These are phyloP conservation scores for Neomorphus geoffroyi DNA, from an alignment of 2,797 vertebrate species.

Conservation along the genomic window DNA sequence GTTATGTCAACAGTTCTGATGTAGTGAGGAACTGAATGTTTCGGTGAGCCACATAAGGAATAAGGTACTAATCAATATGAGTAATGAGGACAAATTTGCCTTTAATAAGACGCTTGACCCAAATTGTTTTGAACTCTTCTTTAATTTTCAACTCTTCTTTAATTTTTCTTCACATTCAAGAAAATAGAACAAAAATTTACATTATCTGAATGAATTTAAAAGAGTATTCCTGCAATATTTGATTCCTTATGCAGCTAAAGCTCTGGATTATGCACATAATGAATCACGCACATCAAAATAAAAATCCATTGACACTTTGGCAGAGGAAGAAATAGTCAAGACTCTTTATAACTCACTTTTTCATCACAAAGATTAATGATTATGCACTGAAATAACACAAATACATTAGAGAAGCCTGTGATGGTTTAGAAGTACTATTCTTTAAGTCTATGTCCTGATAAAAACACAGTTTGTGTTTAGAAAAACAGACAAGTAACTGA, in stretches of 20 bases:
- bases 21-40: conserved; percentile 23
- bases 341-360: conserved; percentile 52
- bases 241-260: background rate
- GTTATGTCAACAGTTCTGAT: conserved; percentile 27
- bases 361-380: conserved; percentile 54
- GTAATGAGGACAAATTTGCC: background rate
- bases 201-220: conserved; percentile 33
- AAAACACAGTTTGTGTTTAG: background rate
- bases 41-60: background rate
- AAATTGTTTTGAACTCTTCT: conserved; percentile 16
- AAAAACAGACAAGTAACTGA: background rate
- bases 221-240: background rate
- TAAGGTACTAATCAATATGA: conserved; percentile 14
- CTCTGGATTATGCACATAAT: conserved; percentile 49
- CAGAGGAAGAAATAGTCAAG: conserved; percentile 51
- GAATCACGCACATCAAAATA: conserved; percentile 53
- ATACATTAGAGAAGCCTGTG: conserved; percentile 27
- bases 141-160: conserved; percentile 34
- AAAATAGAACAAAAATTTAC: conserved; percentile 2
- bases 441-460: conserved; percentile 7
- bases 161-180: conserved; percentile 9
- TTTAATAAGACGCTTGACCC: conserved; percentile 24
- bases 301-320: conserved; percentile 62
- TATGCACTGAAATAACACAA: conserved; percentile 45
- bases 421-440: background rate